Percentiles rank a stretch among this genome's conserved stretches.
Conservation (phyloP, 2,113 vertebrate species). For the Cyprinus carpio region DNA sequence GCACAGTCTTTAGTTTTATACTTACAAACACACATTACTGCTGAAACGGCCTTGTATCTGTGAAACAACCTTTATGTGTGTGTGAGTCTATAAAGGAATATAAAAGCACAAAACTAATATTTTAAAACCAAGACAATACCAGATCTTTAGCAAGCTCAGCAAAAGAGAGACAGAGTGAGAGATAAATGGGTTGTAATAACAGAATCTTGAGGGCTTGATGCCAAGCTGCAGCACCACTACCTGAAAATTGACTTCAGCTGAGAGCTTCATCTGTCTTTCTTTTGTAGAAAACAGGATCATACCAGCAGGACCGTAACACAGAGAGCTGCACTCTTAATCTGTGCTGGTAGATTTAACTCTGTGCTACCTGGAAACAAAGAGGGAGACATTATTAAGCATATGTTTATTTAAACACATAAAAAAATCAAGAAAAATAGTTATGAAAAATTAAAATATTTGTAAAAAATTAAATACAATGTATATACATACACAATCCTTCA, state of each 20-base stretch:
- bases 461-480: no score
- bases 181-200: slow-evolving; percentile 27
- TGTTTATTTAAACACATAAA: no score
- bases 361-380: background rate
- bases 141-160: background rate
- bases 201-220: background rate
- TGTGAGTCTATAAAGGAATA: background rate
- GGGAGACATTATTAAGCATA: background rate
- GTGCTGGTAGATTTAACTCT: no score
- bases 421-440: no score
- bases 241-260: slow-evolving; percentile 8
- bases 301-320: background rate
- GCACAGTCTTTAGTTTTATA: background rate
- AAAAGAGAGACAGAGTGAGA: background rate
- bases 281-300: background rate
- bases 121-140: background rate
- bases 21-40: background rate
- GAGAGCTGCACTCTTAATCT: background rate
- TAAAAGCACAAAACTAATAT: background rate
- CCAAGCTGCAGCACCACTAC: background rate
- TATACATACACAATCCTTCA: no score
- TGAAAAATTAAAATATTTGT: no score
- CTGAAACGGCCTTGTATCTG: background rate
- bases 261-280: background rate
- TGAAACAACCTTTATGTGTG: background rate